Evolutionary conservation across 2,888 invertebrate genomes (phyloP), one percentile per base, ranked within the genome.

Genomic region (Diarsia dahlii): DNA sequence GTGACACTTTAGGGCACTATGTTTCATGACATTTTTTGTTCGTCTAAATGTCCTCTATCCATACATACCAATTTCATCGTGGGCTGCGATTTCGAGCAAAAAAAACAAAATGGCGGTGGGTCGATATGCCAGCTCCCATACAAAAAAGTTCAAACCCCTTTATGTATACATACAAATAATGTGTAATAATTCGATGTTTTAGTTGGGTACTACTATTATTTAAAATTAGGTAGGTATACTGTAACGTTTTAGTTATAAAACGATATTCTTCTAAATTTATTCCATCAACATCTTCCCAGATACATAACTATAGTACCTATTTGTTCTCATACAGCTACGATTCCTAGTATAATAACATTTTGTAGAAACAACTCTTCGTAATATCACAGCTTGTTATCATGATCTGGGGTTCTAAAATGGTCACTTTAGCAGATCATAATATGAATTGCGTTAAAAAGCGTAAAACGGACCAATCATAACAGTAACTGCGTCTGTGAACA

Each of bases 311-410:
- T 81, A 76, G 74, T 77, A n/a, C n/a, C n/a, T n/a, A 71, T 71
- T 78, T 81, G 58, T 68, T 79, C 67, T 74, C 50, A 74, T 74
- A 60, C 60, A 67, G 45, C 75, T 84, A 82, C 48, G 48, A 60
- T 71, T 65, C 62, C 28, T 60, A 34, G 77, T 76, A 79, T 85
- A 71, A 68, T 71, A 78, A 85, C 71, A 77, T 80, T 74, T 78
- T 74, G 65, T 67, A 84, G 73, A 75, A 77, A 73, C 58, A 72
- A 80, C 75, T 76, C 63, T 81, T 78, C 23, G 64, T 80, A 87
- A 88, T 90, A 91, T 92, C 91, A 92, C 92, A 90, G 90, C 73
- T 89, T 82, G 87, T 84, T 86, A 78, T 81, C 69, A 80, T 60
- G 64, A 81, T 76, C 63, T 68, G 39, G 39, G 39, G 39, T 2